A percentile compares a stretch with the other conserved stretches of the same genome.
Evolutionary conservation across 2,888 invertebrate genomes (phyloP).

Genomic region (Notodonta dromedarius): DNA sequence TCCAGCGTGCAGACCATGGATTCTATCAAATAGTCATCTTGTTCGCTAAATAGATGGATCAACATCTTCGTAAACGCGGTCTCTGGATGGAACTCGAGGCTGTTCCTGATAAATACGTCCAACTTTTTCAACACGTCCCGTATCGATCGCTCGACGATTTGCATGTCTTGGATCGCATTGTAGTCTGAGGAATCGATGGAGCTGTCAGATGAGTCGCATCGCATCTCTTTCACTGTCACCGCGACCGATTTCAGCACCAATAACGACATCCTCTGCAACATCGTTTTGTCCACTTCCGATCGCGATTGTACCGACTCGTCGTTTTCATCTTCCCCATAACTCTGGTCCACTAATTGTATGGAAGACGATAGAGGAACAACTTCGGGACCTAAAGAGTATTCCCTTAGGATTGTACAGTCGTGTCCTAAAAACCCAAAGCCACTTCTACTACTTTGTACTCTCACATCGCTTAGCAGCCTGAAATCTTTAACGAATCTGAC

Average conservation of each 20-base stretch:
- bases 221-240: conserved; percentile 94
- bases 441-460: conserved; percentile 71
- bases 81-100: conserved; percentile 94
- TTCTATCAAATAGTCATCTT: conserved; percentile 95
- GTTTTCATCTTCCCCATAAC: conserved; percentile 74
- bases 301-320: conserved; percentile 66
- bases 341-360: conserved; percentile 74
- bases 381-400: conserved; percentile 70
- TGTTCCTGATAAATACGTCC: conserved; percentile 91
- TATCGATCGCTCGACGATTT: conserved; percentile 93
- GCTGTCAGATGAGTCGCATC: conserved; percentile 93
- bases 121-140: conserved; percentile 92
- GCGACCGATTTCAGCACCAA: conserved; percentile 94
- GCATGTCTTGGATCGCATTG: conserved; percentile 95
- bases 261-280: conserved; percentile 94
- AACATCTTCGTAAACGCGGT: conserved; percentile 94
- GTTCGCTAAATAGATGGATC: conserved; percentile 94
- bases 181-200: conserved; percentile 93
- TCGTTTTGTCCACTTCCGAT: conserved; percentile 88
- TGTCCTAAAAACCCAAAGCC: conserved; percentile 77
- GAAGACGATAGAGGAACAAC: conserved; percentile 64
- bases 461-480: conserved; percentile 86
- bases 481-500: conserved; percentile 94
- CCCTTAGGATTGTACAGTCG: conserved; percentile 67
- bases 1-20: conserved; percentile 96